Evolutionary conservation across 2,797 vertebrate species (phyloP).

Genomic region (Poecilia picta): DNA sequence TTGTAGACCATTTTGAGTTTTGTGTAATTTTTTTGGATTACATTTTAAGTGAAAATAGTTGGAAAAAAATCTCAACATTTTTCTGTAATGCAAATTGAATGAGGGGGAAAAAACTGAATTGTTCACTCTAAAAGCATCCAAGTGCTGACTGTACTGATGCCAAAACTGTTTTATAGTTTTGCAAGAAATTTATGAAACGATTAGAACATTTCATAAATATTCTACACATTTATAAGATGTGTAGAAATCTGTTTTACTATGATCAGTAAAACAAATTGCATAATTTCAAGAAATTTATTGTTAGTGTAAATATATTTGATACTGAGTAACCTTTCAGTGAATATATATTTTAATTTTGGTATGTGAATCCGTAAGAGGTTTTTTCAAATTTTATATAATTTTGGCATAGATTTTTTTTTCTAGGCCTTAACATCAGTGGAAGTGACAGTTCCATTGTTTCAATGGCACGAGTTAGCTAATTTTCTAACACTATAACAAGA

Average conservation of each 20-base stretch:
- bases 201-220: background rate
- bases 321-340: background rate
- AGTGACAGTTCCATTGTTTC: background rate
- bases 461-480: too few relatives aligned
- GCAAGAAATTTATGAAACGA: background rate
- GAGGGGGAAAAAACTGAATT: constrained; percentile 18
- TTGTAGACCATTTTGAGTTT: constrained; percentile 14
- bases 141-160: constrained; percentile 15
- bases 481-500: background rate
- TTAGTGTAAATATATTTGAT: background rate
- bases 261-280: background rate
- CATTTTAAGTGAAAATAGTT: constrained; percentile 39
- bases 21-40: constrained; percentile 7
- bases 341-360: background rate
- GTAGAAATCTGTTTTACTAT: background rate
- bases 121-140: constrained; percentile 30
- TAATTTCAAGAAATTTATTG: background rate
- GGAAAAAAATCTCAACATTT: constrained; percentile 29
- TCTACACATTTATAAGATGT: too few relatives aligned
- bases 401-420: background rate
- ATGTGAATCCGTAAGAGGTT: background rate
- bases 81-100: constrained; percentile 17
- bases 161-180: constrained; percentile 28
- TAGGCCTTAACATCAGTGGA: background rate
- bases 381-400: background rate